A percentile compares a stretch with the other conserved stretches of the same genome.
phyloP scores from a whole-genome alignment of 64 coral and sea anemone species.

The Montipora cactus region DNA sequence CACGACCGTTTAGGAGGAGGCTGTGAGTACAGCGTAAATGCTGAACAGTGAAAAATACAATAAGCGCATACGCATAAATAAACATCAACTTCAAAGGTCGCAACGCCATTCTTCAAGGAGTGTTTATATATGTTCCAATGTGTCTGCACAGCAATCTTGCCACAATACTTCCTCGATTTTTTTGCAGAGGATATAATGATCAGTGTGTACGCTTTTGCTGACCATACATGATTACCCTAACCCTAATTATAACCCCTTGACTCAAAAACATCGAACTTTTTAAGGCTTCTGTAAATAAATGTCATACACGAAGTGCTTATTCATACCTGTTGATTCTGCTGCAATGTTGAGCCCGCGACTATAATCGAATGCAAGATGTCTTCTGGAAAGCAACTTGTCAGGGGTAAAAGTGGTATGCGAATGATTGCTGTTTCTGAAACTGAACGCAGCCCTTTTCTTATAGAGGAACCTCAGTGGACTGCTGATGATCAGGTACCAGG shows the following conservation, averaged over 20 bases:
- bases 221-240: background rate
- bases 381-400: slow-evolving; percentile 87
- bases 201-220: background rate
- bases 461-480: slow-evolving; percentile 94
- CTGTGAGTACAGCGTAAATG: background rate
- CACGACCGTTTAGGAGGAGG: background rate
- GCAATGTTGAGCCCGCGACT: background rate
- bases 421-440: slow-evolving; percentile 88
- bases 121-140: no score
- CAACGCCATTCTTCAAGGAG: no score
- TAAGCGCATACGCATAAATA: no score
- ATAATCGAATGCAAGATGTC: slow-evolving; percentile 74
- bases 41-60: no score
- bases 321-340: background rate
- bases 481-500: slow-evolving; percentile 80
- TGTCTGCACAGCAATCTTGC: no score
- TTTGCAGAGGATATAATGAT: no score
- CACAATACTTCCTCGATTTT: no score
- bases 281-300: no score
- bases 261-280: no score
- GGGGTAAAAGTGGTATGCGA: slow-evolving; percentile 94
- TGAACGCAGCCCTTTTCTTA: slow-evolving; percentile 91
- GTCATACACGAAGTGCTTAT: background rate
- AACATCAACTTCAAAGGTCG: no score
- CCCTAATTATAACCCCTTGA: no score